Evolutionary conservation across 2,888 invertebrate genomes (phyloP), one percentile per base, ranked within the genome.

Genomic region (Brachypterus glaber): DNA sequence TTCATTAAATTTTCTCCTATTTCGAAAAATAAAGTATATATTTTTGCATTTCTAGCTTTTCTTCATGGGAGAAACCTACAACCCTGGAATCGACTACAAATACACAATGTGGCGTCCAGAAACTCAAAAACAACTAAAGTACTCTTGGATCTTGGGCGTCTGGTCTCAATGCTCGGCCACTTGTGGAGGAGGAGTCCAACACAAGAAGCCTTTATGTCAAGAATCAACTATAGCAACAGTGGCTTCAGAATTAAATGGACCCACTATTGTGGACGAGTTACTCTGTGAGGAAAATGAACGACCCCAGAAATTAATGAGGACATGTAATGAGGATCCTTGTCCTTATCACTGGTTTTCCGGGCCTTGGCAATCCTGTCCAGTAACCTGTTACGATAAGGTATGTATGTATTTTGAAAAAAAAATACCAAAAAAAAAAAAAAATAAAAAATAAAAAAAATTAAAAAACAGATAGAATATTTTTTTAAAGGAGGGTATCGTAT

Each of bases 331-430:
- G 41, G 73, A 76, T 47, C 69, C 72, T 24, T 79, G 81, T 59
- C 79, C 79, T 7, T 74, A 79, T n/a, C 76, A 77, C 58, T 91
- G 90, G 90, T 88, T 87, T 84, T 72, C 78, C 15, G 89, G 88
- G 1, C 78, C 82, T 0, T 92, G 91, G 91, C 83, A 84, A 54
- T 76, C 80, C 40, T 91, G 91, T 62, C 76, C 82, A 3, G 74
- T 76, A 1, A 78, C 78, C 1, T 84, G 84, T 54, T 72, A 46
- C n/a, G 48, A 50, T 30, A 54, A 57, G 49, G 64, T 63, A 52
- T 33, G 49, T 37, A n/a, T n/a, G n/a, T n/a, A n/a, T n/a, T n/a
- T n/a, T n/a, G n/a, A n/a, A n/a, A n/a, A n/a, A n/a, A n/a, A n/a
- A n/a, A n/a, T n/a, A n/a, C n/a, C n/a, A n/a, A n/a, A n/a, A n/a